These are phyloP conservation scores for Meteorus cinctellus DNA, from an alignment of 2,888 invertebrate species.

Conservation along the genomic window DNA sequence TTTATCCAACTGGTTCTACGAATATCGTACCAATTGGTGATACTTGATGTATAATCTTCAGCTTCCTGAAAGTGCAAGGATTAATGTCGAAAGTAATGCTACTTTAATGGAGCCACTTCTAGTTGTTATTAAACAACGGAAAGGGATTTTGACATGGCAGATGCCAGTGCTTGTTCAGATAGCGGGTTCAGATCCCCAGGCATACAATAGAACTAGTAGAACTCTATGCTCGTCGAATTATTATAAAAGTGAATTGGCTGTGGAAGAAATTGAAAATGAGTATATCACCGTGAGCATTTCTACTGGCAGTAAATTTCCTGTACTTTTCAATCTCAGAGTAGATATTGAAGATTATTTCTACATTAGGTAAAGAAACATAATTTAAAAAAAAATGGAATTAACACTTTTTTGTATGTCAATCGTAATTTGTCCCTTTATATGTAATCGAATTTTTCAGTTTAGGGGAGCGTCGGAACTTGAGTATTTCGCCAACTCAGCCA, in stretches of 20 bases:
- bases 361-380: conserved; percentile 67
- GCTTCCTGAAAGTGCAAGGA: conserved; percentile 62
- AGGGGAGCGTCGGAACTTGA: conserved; percentile 53
- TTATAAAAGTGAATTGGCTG: conserved; percentile 63
- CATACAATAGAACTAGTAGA: conserved; percentile 70
- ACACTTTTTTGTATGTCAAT: conserved; percentile 17
- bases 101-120: conserved; percentile 79
- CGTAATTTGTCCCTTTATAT: conserved; percentile 23
- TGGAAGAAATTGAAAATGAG: conserved; percentile 64
- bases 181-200: conserved; percentile 50
- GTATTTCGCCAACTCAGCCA: conserved; percentile 77
- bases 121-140: conserved; percentile 84
- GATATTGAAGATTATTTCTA: conserved; percentile 78
- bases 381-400: neutral
- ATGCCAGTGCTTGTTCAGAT: conserved; percentile 80
- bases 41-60: conserved; percentile 27
- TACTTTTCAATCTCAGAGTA: conserved; percentile 76
- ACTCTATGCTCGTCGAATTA: conserved; percentile 79
- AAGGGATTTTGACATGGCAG: conserved; percentile 86
- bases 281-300: conserved; percentile 80
- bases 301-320: conserved; percentile 75
- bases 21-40: too few relatives aligned
- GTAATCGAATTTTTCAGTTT: conserved; percentile 51
- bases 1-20: too few relatives aligned
- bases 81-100: conserved; percentile 72